These are phyloP conservation scores for Hypothenemus hampei DNA, from an alignment of 1,140 invertebrate species.

Conservation along the genomic window DNA sequence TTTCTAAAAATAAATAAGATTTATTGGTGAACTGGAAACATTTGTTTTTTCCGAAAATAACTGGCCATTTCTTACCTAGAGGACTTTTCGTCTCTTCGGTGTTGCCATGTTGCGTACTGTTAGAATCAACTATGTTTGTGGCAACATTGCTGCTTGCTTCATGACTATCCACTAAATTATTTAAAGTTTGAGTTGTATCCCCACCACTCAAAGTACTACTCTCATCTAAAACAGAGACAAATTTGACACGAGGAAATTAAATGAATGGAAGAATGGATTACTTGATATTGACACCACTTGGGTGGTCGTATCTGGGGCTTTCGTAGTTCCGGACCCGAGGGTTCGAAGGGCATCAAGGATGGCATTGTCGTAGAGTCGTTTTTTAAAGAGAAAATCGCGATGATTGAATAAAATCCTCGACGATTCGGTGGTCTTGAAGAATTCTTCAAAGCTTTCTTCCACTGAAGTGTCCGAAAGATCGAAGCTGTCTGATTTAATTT, in stretches of 20 bases:
- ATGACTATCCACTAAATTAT: too few relatives aligned
- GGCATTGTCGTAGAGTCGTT: too few relatives aligned
- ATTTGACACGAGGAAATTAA: neutral
- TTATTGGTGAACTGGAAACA: neutral
- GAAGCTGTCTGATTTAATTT: neutral
- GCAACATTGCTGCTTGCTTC: too few relatives aligned
- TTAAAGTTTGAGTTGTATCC: too few relatives aligned
- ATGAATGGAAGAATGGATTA: neutral
- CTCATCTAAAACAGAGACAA: neutral
- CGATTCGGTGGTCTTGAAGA: neutral
- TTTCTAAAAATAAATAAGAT: neutral
- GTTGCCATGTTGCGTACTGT: neutral
- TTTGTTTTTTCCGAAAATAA: neutral
- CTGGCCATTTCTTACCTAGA: neutral
- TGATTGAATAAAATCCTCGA: neutral
- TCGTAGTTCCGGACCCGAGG: neutral
- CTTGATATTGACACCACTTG: neutral
- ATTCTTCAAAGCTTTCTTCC: neutral
- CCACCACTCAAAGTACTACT: too few relatives aligned
- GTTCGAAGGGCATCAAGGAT: too few relatives aligned
- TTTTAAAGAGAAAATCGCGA: neutral
- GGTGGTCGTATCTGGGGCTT: neutral
- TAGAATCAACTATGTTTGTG: too few relatives aligned
- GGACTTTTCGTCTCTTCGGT: neutral
- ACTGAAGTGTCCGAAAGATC: neutral